These are phyloP conservation scores for Eurytoma californica DNA, from an alignment of 2,888 invertebrate genomes.

Conservation along the genomic window DNA sequence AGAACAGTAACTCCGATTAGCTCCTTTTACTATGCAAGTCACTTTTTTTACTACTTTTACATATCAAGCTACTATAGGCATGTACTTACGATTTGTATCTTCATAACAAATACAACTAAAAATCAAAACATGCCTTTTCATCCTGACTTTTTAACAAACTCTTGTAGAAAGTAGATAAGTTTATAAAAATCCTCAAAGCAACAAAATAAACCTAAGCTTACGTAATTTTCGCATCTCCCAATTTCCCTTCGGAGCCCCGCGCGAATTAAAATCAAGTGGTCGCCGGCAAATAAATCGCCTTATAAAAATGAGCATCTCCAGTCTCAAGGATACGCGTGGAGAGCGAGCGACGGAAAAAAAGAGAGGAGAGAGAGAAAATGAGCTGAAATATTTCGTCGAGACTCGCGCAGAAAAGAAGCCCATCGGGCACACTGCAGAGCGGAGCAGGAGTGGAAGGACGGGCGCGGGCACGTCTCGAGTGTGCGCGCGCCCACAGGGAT, in stretches of 20 bases:
- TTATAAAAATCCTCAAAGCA: no score
- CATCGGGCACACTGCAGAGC: neutral
- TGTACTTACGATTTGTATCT: no score
- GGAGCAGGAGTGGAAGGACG: constrained; percentile 15
- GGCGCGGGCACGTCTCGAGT: constrained; percentile 11
- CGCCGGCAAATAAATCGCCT: neutral
- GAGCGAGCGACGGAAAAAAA: neutral
- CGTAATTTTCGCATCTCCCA: no score
- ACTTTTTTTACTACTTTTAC: no score
- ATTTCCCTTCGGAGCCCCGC: neutral
- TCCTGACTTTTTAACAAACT: no score
- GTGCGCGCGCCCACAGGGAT: constrained; percentile 7
- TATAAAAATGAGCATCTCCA: constrained; percentile 23
- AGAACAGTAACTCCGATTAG: no score
- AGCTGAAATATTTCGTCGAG: constrained; percentile 33
- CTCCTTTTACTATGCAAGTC: no score
- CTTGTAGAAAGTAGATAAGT: no score
- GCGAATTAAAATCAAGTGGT: constrained; percentile 20
- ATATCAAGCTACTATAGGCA: no score
- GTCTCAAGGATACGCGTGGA: constrained; percentile 23
- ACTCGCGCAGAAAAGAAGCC: constrained; percentile 8
- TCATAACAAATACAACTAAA: no score
- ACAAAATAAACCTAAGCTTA: no score
- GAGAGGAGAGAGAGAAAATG: constrained; percentile 19
- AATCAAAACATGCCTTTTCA: no score